Evolutionary conservation across 2,113 vertebrate species (phyloP).

Genomic region (Protobothrops flavoviridis): DNA sequence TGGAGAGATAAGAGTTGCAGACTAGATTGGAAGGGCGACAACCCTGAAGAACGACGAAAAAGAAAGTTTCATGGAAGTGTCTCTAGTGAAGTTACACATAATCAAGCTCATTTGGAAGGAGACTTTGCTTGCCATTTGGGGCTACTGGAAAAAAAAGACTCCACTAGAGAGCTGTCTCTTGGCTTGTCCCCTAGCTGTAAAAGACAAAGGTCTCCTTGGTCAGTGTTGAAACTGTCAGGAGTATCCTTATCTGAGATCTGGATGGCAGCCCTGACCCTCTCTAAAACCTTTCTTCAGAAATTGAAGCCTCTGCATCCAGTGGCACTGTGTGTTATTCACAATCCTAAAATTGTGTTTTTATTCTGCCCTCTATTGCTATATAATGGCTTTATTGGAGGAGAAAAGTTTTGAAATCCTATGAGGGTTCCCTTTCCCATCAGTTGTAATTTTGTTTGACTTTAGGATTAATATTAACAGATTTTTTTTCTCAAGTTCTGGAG

Average conservation of each 20-base stretch:
- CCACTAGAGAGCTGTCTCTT: neutral
- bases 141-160: neutral
- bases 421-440: neutral
- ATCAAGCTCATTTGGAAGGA: neutral
- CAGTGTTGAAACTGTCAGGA: neutral
- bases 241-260: neutral
- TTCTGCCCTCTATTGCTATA: neutral
- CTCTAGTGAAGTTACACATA: neutral
- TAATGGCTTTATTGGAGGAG: neutral
- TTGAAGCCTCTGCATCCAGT: neutral
- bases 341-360: neutral
- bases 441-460: neutral
- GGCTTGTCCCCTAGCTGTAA: neutral
- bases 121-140: neutral
- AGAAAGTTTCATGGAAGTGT: neutral
- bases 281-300: neutral
- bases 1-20: neutral
- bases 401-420: neutral
- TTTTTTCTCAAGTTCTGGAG: neutral
- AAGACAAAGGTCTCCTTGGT: neutral
- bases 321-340: neutral
- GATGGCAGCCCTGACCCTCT: too few species aligned
- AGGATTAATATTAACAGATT: neutral
- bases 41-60: neutral
- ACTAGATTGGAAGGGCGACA: neutral